Evolutionary conservation across 2,888 invertebrate genomes (phyloP), one percentile per base, ranked within the genome.

Genomic region (Drosophila falleni): DNA sequence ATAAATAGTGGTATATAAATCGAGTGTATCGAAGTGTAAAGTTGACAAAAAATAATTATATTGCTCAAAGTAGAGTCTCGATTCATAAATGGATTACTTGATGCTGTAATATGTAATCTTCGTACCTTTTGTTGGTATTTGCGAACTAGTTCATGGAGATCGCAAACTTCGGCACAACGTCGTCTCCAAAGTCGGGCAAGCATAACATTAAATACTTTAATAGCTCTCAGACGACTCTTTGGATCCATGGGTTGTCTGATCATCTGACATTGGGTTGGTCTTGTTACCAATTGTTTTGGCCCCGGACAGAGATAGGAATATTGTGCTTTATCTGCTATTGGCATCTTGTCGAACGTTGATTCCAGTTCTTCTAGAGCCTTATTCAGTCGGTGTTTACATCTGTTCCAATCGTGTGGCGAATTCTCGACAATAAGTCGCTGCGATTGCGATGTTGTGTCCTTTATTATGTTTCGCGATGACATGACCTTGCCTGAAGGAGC

Each of bases 141-240:
- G n/a, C 31, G 29, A 23, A 69, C 42, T 3, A 67, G 23, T 5
- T 60, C 16, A 15, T 69, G 49, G 9, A 80, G 49, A 8, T 63
- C 55, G 2, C 6, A 46, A 5, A 76, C 74, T 31, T 81, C 74
- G 8, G 53, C 41, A 23, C 68, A 51, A 9, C 80, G 78, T 2
- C 79, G 78, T 0, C 79, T 68, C 78, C 76, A 73, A 15, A 76
- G 44, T 6, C 59, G 44, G 3, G 41, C 16, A 8, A 80, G 59
- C 10, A 78, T 47, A 1, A 67, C 64, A 46, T 71, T 81, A 11
- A 73, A 26, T 0, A 80, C 71, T 23, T 69, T 64, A 3, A 42
- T 37, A 4, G 79, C 80, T 16, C 56, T 29, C 15, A 73, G 5
- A 0, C 60, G 73, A 10, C 68, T 66, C 0, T 37, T 2, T 8